These are phyloP conservation scores for Pycnonotus jocosus DNA, from an alignment of 2,113 vertebrate genomes.

Conservation along the genomic window DNA sequence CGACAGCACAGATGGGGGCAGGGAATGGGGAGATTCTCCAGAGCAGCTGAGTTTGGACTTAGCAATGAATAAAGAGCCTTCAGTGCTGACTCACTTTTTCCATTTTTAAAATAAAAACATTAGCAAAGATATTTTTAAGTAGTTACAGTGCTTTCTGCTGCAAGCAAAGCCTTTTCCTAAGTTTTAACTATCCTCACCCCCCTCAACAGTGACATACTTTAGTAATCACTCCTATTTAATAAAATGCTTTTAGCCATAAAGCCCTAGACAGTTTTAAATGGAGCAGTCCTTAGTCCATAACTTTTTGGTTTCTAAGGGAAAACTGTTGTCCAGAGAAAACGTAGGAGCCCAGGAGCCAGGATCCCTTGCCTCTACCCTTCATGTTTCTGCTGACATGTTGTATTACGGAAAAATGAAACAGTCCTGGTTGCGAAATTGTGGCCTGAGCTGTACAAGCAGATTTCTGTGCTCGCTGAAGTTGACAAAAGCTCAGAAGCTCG, in stretches of 20 bases:
- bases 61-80: conserved; percentile 14
- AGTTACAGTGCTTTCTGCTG: conserved; percentile 22
- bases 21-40: conserved; percentile 20
- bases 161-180: conserved; percentile 9
- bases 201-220: neutral
- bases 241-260: neutral
- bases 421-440: neutral
- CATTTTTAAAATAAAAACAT: conserved; percentile 61
- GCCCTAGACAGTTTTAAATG: neutral
- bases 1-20: neutral
- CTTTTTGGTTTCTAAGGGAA: conserved; percentile 23
- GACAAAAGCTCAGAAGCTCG: conserved; percentile 3
- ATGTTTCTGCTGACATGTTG: conserved; percentile 10
- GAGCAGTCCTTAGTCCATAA: neutral
- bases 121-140: conserved; percentile 37
- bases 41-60: conserved; percentile 29
- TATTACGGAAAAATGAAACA: conserved; percentile 39
- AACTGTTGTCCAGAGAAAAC: conserved; percentile 1
- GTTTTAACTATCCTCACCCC: neutral
- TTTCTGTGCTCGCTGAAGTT: neutral
- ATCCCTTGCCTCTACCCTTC: conserved; percentile 18
- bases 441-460: neutral
- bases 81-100: conserved; percentile 53
- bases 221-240: neutral
- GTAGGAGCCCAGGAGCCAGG: neutral